Conservation (phyloP, 2,797 vertebrate genomes). For the Margarornis squamiger region DNA sequence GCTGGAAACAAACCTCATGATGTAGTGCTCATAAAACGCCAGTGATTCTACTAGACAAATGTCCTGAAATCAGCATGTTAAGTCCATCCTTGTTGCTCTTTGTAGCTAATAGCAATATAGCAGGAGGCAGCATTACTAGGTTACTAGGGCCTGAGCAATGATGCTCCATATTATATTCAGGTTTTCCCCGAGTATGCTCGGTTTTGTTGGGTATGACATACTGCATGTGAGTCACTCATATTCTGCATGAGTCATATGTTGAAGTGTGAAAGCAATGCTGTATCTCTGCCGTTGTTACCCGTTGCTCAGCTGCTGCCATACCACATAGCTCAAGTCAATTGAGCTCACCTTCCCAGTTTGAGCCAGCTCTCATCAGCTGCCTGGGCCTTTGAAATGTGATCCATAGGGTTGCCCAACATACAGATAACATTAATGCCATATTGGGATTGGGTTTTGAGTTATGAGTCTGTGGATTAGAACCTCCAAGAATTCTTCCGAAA, state of each 20-base stretch:
- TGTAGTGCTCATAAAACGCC: slow-evolving; percentile 45
- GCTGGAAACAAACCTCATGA: slow-evolving; percentile 56
- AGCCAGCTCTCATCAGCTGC: slow-evolving; percentile 29
- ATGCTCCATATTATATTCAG: not conserved
- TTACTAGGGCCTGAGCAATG: not conserved
- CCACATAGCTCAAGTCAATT: slow-evolving; percentile 29
- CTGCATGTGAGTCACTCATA: slow-evolving; percentile 58
- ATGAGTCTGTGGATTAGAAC: not conserved
- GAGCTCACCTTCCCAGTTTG: slow-evolving; percentile 45
- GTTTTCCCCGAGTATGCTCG: not conserved
- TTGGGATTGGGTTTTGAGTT: not conserved
- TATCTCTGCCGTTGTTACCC: slow-evolving; percentile 45
- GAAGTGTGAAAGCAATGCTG: slow-evolving; percentile 64
- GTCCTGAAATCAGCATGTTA: slow-evolving; percentile 32
- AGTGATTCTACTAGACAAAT: slow-evolving; percentile 2
- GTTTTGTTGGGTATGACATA: slow-evolving; percentile 47
- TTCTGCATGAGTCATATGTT: slow-evolving; percentile 63
- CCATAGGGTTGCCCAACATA: not conserved
- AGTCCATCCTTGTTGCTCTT: not conserved
- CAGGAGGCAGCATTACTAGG: not conserved
- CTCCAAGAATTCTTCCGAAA: not conserved
- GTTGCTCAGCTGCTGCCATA: slow-evolving; percentile 62
- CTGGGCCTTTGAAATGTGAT: not conserved
- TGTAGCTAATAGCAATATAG: not conserved
- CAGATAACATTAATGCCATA: not conserved